Base-by-base conservation (phyloP, 2,888 invertebrate genomes). In the Drosophila prolongata region DNA sequence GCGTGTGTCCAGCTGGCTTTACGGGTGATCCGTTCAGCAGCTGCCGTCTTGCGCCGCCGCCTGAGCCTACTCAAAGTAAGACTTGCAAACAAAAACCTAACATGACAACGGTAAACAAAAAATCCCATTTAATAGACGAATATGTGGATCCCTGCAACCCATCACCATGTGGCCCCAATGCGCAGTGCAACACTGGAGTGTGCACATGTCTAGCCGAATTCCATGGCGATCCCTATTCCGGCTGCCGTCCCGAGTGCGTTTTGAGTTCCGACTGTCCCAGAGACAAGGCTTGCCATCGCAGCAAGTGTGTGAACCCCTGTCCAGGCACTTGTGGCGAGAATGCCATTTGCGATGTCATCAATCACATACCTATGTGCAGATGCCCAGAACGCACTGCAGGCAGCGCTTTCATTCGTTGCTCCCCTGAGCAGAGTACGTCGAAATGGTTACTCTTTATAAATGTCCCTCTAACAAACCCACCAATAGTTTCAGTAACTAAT, bases 301-400 rank as follows among this genome's bases (percentile, higher is more conserved):
- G 94, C 80, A 96, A 95, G 93, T 96, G 96, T 86, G 93, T 92
- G 60, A 95, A 96, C 90, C 96, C 96, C n/a, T 96, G 96, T 89
- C 92, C 94, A 2, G 94, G 95, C 57, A 95, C 95, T 37, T 96
- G 96, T 90, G 96, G 95, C 10, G 89, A 93, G 1, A 94, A 95
- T 90, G 95, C 96, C 16, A 94, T 95, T 87, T 97, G 97, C 90
- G 93, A 95, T 52, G 96, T 96, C 8, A 94, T 95, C 38, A 96
- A 95, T 87, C 96, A 96, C 82, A 94, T 94, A 14, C 95, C 96
- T 13, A 95, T 95, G 90, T 94, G 94, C 87, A 93, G 93, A 76
- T 94, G 95, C 89, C 81, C 92, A 54, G 88, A 91, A 73, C 94
- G 94, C 34, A 95, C 93, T 82, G 93, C 93, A 47, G 96, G 96